Evolutionary conservation across 2,888 invertebrate species (phyloP).

Genomic region (Aphelenchoides bicaudatus): DNA sequence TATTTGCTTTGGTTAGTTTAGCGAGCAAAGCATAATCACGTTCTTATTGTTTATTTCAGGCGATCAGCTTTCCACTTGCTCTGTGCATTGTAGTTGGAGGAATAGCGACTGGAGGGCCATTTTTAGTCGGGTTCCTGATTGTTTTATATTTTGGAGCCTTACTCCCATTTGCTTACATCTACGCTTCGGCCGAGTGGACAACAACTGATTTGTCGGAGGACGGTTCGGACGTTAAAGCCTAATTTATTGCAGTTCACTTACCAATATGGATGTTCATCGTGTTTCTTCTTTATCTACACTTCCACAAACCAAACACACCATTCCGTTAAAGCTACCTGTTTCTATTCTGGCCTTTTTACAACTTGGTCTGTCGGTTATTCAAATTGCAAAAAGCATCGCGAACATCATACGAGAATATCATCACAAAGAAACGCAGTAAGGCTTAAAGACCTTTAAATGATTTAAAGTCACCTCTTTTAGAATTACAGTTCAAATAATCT

Average conservation of each 20-base stretch:
- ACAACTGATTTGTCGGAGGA: slow-evolving; percentile 28
- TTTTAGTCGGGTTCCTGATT: slow-evolving; percentile 33
- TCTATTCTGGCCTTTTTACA: slow-evolving; percentile 26
- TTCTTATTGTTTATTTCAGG: slow-evolving; percentile 15
- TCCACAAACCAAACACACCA: background rate
- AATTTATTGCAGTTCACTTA: too few species aligned
- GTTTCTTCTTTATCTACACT: background rate
- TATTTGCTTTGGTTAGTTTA: slow-evolving; percentile 33
- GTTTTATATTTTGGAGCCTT: slow-evolving; percentile 31
- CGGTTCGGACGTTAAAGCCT: slow-evolving; percentile 5
- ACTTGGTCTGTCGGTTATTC: slow-evolving; percentile 24
- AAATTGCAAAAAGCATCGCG: too few species aligned
- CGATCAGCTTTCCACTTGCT: slow-evolving; percentile 31
- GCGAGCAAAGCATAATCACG: slow-evolving; percentile 7
- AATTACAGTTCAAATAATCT: too few species aligned
- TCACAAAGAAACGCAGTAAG: too few species aligned
- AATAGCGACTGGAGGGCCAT: slow-evolving; percentile 30
- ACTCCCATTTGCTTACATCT: slow-evolving; percentile 34
- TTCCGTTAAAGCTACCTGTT: slow-evolving; percentile 18
- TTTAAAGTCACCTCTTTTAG: too few species aligned
- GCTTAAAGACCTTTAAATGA: too few species aligned
- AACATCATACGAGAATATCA: too few species aligned
- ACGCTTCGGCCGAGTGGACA: slow-evolving; percentile 32
- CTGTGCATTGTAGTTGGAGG: slow-evolving; percentile 38
- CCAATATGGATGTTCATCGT: too few species aligned